Base-by-base conservation (phyloP, 2,888 invertebrate genomes). In the Monochamus alternatus region DNA sequence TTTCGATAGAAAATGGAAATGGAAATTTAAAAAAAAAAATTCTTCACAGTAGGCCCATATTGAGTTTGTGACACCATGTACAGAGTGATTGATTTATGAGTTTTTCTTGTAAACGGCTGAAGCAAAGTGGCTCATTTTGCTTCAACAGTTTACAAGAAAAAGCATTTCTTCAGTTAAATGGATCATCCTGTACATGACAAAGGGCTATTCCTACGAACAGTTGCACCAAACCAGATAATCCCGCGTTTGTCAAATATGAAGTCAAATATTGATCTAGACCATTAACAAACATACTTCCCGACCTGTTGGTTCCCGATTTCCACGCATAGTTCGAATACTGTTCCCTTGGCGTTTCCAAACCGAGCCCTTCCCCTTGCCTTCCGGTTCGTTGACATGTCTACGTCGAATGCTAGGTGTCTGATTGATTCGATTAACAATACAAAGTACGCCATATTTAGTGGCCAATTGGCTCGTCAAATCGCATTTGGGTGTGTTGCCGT, bases 361-460 rank as follows among this genome's bases (percentile, higher is more conserved):
- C 70, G 10, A 52, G 59, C 74, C 70, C 74, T 65, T 64, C 70
- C 65, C 7, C 51, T 30, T 22, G 31, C 43, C 65, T 75, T 75
- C 74, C 74, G 74, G 74, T 75, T 70, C 74, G 70, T 75, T 75
- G 74, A 30, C 68, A 60, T 58, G 47, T 58, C 59, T 65, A 30
- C 65, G 65, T 63, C 64, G 64, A 32, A n/a, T 43, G 55, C 22
- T 30, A 43, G 65, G 63, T 60, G 38, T 47, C 69, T 58, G 68
- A 52, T 64, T 62, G 68, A 74, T 74, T 69, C 64, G 65, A 75
- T 75, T 66, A 75, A 75, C 65, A 70, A 70, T 69, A 65, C 51
- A 38, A 75, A 65, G 74, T 75, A 30, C 74, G 70, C 74, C 74
- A 70, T 75, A 51, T 75, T 75, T 65, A 65, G 70, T n/a, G 44